Evolutionary conservation across 2,113 vertebrate genomes (phyloP), one percentile per base, ranked within the genome.

Genomic region (Syngnathus floridae): DNA sequence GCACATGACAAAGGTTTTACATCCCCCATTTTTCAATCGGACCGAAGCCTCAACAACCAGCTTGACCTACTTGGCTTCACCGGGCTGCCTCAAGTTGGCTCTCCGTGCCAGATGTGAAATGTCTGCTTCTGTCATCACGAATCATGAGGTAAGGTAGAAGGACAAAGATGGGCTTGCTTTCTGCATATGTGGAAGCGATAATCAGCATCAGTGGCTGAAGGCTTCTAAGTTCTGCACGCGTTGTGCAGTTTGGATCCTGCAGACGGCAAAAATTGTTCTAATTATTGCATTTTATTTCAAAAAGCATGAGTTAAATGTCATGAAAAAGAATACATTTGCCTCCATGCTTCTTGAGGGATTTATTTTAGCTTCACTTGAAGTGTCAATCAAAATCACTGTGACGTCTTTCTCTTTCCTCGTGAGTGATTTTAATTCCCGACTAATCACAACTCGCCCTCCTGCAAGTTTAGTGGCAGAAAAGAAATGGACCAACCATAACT

Each of bases 101-200:
- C 81, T 79, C 61, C n/a, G 69, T 71, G 77, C 84, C 82, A 86
- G 85, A 83, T 87, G 84, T 80, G 84, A 85, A 73, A 74, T 55
- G 69, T 86, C 80, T 84, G 79, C 79, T 55, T 69, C 86, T 89
- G 88, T 90, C 88, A 86, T 46, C 79, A 65, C 75, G 62, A 83
- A 89, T 90, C 80, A 31, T 31, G 26, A 86, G 71, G 71, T 70
- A 73, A 86, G 69, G 70, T 40, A 9, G 5, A 6, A 40, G 9
- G 9, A 40, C 5, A 38, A 1, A 7, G 38, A 38, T 9, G 9
- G 38, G 73, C 26, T 31, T 31, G 26, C 26, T 31, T 31, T 31
- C 26, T 31, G 26, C 26, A 31, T 31, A 31, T 31, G 26, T 31
- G 26, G 3, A 31, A 31, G 26, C 26, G 80, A 81, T 78, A 73